Base-by-base conservation (phyloP, 2,113 vertebrate genomes). In the Actenoides lindsayi region DNA sequence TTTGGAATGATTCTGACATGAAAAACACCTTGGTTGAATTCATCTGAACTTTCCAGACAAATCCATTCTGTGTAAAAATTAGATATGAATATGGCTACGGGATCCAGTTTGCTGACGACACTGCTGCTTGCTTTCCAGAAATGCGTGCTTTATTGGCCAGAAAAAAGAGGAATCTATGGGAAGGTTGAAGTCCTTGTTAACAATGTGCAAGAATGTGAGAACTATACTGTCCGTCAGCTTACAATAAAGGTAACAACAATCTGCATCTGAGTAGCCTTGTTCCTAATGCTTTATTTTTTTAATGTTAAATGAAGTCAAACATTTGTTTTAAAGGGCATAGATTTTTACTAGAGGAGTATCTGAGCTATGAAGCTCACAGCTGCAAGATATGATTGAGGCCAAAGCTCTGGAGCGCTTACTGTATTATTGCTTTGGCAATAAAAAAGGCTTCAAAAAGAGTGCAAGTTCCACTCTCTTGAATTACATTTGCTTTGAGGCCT, bases 131-230 rank as follows among this genome's bases (percentile, higher is more conserved):
- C 54, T 91, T 68, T 95, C 63, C 94, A 99, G 99, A 99, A 99
- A 98, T 99, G 99, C 46, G 99, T 99, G 18, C 98, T 99, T 17
- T 99, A 99, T 90, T 99, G 99, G 99, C 99, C 99, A 11, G 99
- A 99, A 97, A 99, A 98, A 93, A 98, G 99, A 80, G 99, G 99
- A 10, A 99, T 99, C 95, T 99, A 99, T 17, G 99, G 99, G 67
- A 99, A 98, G 94, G 99, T 99, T 9, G 99, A 99, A 94, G 99
- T 99, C n/a, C 97, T 99, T 92, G 97, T 99, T 44, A 98, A 98
- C 96, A 96, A 94, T 67, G 94, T 99, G 54, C 97, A 98, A 85
- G 99, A 99, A 97, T 98, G 98, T 79, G 98, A 99, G 59, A 99
- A 99, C 97, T 99, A 99, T 92, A 99, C 99, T 13, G 94, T 98